Base-by-base conservation (phyloP, 2,888 invertebrate genomes). In the Cephus pygmeus region DNA sequence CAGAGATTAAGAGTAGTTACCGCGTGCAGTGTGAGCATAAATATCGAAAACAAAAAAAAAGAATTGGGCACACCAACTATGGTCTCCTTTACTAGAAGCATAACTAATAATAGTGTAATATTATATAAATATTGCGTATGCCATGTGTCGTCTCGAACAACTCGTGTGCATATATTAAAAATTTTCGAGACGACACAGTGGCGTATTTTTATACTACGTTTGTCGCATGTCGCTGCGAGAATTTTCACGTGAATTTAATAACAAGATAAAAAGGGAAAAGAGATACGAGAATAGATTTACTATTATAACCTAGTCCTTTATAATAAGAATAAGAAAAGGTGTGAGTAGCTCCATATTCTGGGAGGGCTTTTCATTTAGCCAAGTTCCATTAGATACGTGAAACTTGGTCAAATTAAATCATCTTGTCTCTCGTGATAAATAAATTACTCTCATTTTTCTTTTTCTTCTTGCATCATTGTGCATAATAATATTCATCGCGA, bases 21-120 rank as follows among this genome's bases (percentile, higher is more conserved):
- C 77, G 80, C 79, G 73, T 76, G 80, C 77, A 75, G 79, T 78
- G 80, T 79, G 75, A 75, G 35, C 75, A 74, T 79, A 79, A 80
- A 79, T 77, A 77, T 75, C 75, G 79, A 82, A 80, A 81, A 84
- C 83, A 56, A 56, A 56, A 15, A 36, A 15, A 56, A 23, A 56
- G 2, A 56, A 56, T 9, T 56, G 40, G 40, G 40, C 40, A 56
- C 23, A 56, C 23, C 15, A 1, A 56, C 9, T 56, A 23, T 56
- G 23, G 23, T 56, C 40, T 56, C 40, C 23, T 56, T 56, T 56
- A 9, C 2, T 56, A 23, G 23, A 56, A 56, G 23, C 23, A 23
- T 40, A 15, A 40, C 15, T 40, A 40, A 12, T 23, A 56, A 23
- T 56, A 56, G 23, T 56, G 15, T 56, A 56, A 23, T 56, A 23